Conservation (phyloP, 2,888 invertebrate species). For the Microctonus aethiopoides region DNA sequence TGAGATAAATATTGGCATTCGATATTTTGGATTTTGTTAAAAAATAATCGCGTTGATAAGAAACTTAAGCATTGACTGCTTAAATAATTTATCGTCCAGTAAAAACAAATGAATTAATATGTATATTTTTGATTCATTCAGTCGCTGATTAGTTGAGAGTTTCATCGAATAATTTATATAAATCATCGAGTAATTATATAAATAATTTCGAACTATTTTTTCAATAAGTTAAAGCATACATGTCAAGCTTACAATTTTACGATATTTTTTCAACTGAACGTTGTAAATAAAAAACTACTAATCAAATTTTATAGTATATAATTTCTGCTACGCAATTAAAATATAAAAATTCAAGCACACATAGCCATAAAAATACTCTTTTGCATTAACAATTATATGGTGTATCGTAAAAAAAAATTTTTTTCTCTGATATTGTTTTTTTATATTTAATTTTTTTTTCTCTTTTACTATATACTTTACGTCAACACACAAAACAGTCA, state of each 20-base stretch:
- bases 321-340: neutral
- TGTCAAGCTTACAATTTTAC: neutral
- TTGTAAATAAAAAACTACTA: neutral
- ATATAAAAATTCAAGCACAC: neutral
- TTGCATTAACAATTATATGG: neutral
- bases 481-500: constrained; percentile 11
- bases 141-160: too few species aligned
- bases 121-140: too few species aligned
- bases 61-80: too few species aligned
- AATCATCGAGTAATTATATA: too few species aligned
- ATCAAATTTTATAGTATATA: neutral
- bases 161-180: too few species aligned
- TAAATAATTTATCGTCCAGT: too few species aligned
- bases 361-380: neutral
- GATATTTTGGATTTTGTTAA: too few species aligned
- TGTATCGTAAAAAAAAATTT: neutral
- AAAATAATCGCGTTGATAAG: too few species aligned
- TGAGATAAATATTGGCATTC: too few species aligned
- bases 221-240: too few species aligned
- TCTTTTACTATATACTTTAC: neutral
- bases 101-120: too few species aligned
- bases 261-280: neutral
- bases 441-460: neutral
- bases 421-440: neutral
- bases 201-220: too few species aligned